phyloP scores from a whole-genome alignment of 2,113 vertebrate genomes.

The Seriola aureovittata region DNA sequence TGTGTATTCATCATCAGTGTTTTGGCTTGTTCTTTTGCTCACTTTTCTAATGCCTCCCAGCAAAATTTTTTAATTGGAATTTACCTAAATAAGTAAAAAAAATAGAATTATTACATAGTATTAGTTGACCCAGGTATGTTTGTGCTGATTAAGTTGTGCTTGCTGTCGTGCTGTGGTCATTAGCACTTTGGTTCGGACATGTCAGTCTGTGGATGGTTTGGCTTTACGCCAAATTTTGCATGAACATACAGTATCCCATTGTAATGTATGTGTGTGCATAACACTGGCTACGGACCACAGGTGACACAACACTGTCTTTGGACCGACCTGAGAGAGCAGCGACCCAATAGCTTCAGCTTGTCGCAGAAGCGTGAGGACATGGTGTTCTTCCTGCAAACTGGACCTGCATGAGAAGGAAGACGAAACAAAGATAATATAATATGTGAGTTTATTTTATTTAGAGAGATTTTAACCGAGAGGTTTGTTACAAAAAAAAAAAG shows the following conservation, averaged over 20 bases:
- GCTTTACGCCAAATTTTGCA: slow-evolving; percentile 8
- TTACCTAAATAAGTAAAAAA: neutral
- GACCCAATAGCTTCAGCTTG: slow-evolving; percentile 90
- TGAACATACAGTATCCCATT: slow-evolving; percentile 11
- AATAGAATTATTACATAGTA: neutral
- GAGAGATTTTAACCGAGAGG: neutral
- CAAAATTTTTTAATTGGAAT: neutral
- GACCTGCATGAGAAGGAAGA: slow-evolving; percentile 71
- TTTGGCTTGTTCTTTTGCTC: slow-evolving; percentile 9
- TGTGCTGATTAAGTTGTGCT: slow-evolving; percentile 9
- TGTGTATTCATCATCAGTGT: neutral
- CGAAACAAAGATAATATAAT: neutral
- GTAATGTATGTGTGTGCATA: neutral
- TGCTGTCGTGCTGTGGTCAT: neutral
- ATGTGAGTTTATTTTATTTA: neutral
- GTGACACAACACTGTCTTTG: slow-evolving; percentile 92
- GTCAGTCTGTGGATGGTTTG: slow-evolving; percentile 13
- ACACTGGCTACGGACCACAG: slow-evolving; percentile 72
- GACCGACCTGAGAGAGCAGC: slow-evolving; percentile 88
- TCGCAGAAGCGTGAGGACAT: slow-evolving; percentile 91
- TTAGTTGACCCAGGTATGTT: neutral
- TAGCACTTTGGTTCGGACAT: slow-evolving; percentile 37
- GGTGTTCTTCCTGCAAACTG: slow-evolving; percentile 89
- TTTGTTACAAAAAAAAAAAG: neutral
- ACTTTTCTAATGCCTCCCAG: neutral